Conservation (phyloP, 1,140 invertebrate species). For the Zaprionus capensis region DNA sequence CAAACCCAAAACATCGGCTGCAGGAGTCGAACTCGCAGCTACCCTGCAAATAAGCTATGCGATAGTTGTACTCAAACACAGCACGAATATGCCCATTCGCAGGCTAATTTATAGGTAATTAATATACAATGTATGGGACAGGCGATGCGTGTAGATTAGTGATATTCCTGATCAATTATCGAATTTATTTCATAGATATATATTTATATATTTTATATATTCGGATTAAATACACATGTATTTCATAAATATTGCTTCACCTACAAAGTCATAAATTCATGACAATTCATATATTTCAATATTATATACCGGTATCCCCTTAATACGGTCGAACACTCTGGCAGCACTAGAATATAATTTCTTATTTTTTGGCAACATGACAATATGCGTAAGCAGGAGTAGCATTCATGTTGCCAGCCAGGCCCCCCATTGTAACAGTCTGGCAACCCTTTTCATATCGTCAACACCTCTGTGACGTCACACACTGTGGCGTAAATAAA, state of each 20-base stretch:
- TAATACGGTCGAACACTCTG: not conserved
- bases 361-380: not conserved
- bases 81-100: not conserved
- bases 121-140: not conserved
- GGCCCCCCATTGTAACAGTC: not conserved
- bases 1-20: conserved; percentile 25
- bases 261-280: not conserved
- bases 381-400: not conserved
- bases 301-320: not conserved
- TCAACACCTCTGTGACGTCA: conserved; percentile 10
- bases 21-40: conserved; percentile 13
- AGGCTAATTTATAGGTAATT: not conserved
- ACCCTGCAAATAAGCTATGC: conserved; percentile 28
- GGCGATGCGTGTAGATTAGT: not conserved
- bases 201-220: not conserved
- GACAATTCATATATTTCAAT: not conserved
- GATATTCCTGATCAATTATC: not conserved
- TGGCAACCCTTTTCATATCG: conserved; percentile 27
- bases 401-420: conserved; percentile 1
- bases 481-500: not conserved
- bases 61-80: not conserved
- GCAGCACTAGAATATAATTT: not conserved
- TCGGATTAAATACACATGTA: not conserved
- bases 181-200: not conserved
- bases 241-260: not conserved